Conservation (phyloP, 2,113 vertebrate genomes). For the Leucopternis melanops region DNA sequence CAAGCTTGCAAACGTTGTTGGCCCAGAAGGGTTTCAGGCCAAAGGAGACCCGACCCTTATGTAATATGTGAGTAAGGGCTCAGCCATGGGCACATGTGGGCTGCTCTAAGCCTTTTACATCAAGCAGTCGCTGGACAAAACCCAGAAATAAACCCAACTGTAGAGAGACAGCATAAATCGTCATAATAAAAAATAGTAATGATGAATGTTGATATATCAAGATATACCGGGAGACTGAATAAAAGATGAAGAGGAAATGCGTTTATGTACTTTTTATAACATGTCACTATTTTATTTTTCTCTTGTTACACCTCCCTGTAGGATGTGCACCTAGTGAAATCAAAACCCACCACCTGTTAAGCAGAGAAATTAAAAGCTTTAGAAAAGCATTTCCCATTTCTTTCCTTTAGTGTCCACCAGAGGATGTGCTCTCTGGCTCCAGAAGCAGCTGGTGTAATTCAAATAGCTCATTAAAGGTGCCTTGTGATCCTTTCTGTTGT, state of each 20-base stretch:
- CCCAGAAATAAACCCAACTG: neutral
- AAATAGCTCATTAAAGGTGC: neutral
- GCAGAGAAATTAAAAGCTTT: neutral
- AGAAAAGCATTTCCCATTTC: neutral
- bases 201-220: neutral
- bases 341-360: neutral
- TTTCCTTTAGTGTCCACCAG: neutral
- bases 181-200: neutral
- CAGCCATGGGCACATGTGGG: rapidly evolving
- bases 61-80: neutral
- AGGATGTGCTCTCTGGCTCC: neutral
- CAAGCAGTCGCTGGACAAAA: neutral
- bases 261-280: neutral
- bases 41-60: neutral
- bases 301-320: neutral
- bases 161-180: neutral
- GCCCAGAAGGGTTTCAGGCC: neutral
- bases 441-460: slow-evolving; percentile 16
- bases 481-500: neutral
- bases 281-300: neutral
- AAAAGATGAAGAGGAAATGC: neutral
- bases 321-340: neutral
- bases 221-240: neutral
- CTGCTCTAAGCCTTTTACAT: neutral
- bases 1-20: neutral